These are phyloP conservation scores for Xenopus laevis DNA, from an alignment of 2,113 vertebrate genomes.

Conservation along the genomic window DNA sequence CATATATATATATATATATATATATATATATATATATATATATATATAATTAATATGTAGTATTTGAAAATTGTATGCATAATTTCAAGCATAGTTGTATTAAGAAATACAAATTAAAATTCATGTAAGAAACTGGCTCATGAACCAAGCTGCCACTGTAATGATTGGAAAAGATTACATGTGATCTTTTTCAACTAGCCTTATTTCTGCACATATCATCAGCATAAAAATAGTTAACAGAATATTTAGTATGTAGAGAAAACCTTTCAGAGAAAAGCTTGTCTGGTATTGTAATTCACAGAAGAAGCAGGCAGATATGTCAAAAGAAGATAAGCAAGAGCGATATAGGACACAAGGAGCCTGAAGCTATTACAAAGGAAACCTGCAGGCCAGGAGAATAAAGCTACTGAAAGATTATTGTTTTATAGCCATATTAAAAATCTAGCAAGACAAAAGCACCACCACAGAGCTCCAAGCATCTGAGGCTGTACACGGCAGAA, in stretches of 20 bases:
- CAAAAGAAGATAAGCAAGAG: slow-evolving; percentile 16
- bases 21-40: too few relatives aligned
- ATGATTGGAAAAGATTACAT: too few relatives aligned
- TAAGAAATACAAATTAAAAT: too few relatives aligned
- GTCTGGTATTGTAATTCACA: slow-evolving; percentile 1
- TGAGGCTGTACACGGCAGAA: not conserved
- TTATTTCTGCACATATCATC: too few relatives aligned
- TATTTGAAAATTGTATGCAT: too few relatives aligned
- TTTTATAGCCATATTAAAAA: slow-evolving; percentile 24
- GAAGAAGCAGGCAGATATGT: slow-evolving; percentile 2
- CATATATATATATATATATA: too few relatives aligned
- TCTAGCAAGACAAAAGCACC: slow-evolving; percentile 21
- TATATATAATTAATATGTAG: too few relatives aligned
- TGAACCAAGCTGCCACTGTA: too few relatives aligned
- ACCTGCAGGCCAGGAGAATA: slow-evolving; percentile 9
- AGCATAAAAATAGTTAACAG: too few relatives aligned
- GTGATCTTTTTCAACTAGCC: too few relatives aligned
- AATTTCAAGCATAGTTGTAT: too few relatives aligned
- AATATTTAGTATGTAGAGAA: not conserved
- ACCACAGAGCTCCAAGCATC: not conserved
- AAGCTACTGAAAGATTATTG: slow-evolving; percentile 14
- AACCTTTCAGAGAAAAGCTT: slow-evolving; percentile 5
- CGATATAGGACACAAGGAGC: slow-evolving; percentile 13
- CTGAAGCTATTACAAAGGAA: not conserved
- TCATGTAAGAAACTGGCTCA: too few relatives aligned